A percentile compares a stretch with the other conserved stretches of the same genome.
phyloP scores from a whole-genome alignment of 2,888 invertebrate species.

The Drosophila lutescens region DNA sequence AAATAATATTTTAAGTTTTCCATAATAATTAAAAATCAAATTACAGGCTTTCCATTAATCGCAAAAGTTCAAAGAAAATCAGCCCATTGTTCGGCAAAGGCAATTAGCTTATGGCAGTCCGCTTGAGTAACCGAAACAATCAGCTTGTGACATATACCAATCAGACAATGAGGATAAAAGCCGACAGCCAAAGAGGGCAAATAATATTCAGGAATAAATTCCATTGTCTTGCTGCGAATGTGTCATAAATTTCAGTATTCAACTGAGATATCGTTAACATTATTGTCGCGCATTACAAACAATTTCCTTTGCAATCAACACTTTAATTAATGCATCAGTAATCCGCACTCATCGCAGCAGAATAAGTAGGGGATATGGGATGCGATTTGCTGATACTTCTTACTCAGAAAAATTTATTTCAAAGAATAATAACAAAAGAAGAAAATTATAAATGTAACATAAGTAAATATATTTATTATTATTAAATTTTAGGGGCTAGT shows the following conservation, averaged over 20 bases:
- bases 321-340: slow-evolving; percentile 55
- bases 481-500: too few relatives aligned
- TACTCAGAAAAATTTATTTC: too few relatives aligned
- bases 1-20: too few relatives aligned
- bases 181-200: not conserved
- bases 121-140: not conserved
- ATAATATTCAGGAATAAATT: not conserved
- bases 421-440: not conserved
- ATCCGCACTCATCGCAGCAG: not conserved
- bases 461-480: too few relatives aligned
- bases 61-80: not conserved
- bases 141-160: not conserved
- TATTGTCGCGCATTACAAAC: slow-evolving; percentile 21
- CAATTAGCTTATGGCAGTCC: not conserved
- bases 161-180: not conserved
- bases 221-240: slow-evolving; percentile 5
- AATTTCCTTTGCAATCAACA: slow-evolving; percentile 53
- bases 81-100: not conserved
- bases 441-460: too few relatives aligned
- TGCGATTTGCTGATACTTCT: not conserved
- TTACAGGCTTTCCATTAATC: not conserved
- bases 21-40: not conserved
- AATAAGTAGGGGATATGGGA: not conserved
- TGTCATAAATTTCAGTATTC: slow-evolving; percentile 20
- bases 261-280: slow-evolving; percentile 12